Evolutionary conservation across 64 coral and sea anemone species (phyloP).

Genomic region (Porites australiensis): DNA sequence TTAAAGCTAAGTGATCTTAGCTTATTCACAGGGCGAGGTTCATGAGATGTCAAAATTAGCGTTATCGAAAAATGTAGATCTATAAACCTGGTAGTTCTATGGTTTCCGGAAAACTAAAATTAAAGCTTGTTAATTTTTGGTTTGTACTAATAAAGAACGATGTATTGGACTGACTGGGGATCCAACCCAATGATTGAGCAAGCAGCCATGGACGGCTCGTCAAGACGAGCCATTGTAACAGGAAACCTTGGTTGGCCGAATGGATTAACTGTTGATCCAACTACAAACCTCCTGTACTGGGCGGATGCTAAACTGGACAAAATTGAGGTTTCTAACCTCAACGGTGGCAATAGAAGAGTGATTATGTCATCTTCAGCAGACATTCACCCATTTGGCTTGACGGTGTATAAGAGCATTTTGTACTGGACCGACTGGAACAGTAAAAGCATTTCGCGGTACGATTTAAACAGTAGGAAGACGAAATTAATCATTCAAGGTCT

Average conservation of each 20-base stretch:
- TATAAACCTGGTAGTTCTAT: too few species aligned
- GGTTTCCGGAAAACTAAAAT: too few species aligned
- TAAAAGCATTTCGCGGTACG: conserved; percentile 1
- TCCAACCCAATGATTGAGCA: conserved; percentile 36
- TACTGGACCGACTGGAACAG: conserved; percentile 70
- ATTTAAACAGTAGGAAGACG: conserved; percentile 16
- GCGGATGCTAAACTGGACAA: conserved; percentile 53
- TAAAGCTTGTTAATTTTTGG: background rate
- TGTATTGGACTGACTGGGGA: conserved; percentile 59
- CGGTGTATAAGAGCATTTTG: conserved; percentile 16
- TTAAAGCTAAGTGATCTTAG: too few species aligned
- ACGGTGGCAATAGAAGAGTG: conserved; percentile 2
- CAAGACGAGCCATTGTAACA: conserved; percentile 7
- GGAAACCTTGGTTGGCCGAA: conserved; percentile 37
- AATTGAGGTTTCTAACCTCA: conserved; percentile 40
- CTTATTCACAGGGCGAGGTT: too few species aligned
- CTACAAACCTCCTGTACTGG: conserved; percentile 66
- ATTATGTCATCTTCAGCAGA: background rate
- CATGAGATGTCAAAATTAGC: too few species aligned
- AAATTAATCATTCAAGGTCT: background rate
- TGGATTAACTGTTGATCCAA: conserved; percentile 48
- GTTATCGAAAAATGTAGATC: too few species aligned
- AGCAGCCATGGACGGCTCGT: conserved; percentile 54
- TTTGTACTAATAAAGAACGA: conserved; percentile 8
- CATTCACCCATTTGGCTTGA: conserved; percentile 57